A percentile compares a stretch with the other conserved stretches of the same genome.
phyloP scores from a whole-genome alignment of 1,140 invertebrate species.

The Bombus sibiricus region DNA sequence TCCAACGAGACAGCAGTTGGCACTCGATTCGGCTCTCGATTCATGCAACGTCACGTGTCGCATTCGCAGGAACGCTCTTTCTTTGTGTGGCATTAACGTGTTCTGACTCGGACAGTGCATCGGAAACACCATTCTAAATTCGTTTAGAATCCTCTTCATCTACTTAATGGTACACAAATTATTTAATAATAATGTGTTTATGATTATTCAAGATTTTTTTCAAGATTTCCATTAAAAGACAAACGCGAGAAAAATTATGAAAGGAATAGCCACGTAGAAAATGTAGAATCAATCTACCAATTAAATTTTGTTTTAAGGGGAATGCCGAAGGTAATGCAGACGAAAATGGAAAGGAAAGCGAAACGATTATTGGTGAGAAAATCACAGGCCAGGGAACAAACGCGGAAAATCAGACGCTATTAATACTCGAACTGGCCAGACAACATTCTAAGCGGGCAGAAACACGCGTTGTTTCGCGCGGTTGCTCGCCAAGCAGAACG shows the following conservation, averaged over 20 bases:
- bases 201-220: no score
- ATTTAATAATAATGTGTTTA: no score
- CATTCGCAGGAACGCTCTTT: slow-evolving; percentile 7
- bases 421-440: slow-evolving; percentile 33
- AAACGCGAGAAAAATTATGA: no score
- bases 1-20: slow-evolving; percentile 26
- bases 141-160: background rate
- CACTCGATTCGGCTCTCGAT: slow-evolving; percentile 1
- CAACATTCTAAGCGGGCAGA: slow-evolving; percentile 40
- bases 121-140: slow-evolving; percentile 1
- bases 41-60: background rate
- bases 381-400: background rate
- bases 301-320: no score
- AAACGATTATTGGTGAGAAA: background rate
- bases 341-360: background rate
- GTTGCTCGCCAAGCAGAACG: slow-evolving; percentile 37
- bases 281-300: no score
- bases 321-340: no score
- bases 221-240: no score
- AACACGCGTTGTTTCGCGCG: slow-evolving; percentile 42
- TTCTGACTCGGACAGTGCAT: background rate
- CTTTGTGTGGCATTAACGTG: background rate
- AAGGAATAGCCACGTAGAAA: no score
- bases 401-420: slow-evolving; percentile 28
- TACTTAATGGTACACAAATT: no score